These are phyloP conservation scores for Virgularia gustaviana DNA, from an alignment of 92 coral and sea anemone genomes.

Conservation along the genomic window DNA sequence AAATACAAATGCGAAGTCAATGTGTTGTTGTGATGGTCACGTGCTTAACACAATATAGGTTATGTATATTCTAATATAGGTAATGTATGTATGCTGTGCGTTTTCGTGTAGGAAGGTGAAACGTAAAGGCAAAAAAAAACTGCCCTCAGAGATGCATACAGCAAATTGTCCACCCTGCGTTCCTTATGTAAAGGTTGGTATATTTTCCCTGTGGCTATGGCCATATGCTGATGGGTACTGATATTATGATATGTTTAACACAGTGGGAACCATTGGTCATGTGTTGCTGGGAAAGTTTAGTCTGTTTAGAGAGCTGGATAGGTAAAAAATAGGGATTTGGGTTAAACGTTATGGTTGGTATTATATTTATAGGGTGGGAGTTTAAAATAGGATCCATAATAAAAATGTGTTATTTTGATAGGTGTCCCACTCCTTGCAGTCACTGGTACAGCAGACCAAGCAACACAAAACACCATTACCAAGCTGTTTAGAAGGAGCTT, in stretches of 20 bases:
- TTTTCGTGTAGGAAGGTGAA: background rate
- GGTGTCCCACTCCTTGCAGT: constrained; percentile 21
- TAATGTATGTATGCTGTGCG: background rate
- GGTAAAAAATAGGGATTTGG: too few relatives aligned
- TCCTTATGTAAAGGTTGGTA: background rate
- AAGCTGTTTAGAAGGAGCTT: too few relatives aligned
- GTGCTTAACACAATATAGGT: background rate
- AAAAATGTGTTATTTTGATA: too few relatives aligned
- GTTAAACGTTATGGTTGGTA: too few relatives aligned
- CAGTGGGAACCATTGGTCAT: background rate
- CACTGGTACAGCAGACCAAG: too few relatives aligned
- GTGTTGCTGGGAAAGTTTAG: background rate
- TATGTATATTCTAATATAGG: background rate
- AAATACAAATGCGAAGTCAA: background rate
- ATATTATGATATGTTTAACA: background rate
- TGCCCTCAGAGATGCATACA: background rate
- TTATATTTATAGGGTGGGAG: too few relatives aligned
- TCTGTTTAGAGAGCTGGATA: too few relatives aligned
- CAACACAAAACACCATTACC: too few relatives aligned
- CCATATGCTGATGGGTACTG: background rate
- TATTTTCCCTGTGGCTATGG: background rate
- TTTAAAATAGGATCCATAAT: too few relatives aligned
- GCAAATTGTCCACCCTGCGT: background rate
- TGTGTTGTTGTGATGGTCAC: background rate
- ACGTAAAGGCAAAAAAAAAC: background rate